Conservation (phyloP, 2,113 vertebrate genomes). For the Odocoileus hemionus region DNA sequence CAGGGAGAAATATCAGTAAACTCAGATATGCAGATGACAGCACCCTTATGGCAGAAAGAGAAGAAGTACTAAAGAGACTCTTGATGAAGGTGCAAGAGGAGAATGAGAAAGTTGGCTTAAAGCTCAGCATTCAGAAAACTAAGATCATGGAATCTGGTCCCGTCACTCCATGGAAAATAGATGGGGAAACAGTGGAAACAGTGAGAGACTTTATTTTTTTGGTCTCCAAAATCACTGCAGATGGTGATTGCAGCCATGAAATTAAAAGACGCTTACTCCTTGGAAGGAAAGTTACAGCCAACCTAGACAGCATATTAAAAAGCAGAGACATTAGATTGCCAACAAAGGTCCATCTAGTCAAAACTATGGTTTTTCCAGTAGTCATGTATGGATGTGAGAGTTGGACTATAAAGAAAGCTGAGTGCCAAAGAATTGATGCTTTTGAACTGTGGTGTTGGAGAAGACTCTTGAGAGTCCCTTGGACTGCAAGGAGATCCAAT, state of each 20-base stretch:
- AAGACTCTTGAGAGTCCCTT: background rate
- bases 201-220: background rate
- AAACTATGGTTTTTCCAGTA: background rate
- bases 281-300: background rate
- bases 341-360: background rate
- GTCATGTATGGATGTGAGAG: background rate
- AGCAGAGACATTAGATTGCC: background rate
- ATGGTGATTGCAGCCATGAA: background rate
- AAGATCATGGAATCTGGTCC: background rate
- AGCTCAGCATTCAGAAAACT: background rate
- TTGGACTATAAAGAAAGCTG: background rate
- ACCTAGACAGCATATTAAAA: background rate
- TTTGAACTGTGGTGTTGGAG: background rate
- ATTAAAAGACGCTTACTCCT: background rate
- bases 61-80: background rate
- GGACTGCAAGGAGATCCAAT: background rate
- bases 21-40: background rate
- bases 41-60: background rate
- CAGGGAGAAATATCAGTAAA: background rate
- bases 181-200: background rate
- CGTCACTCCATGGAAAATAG: background rate
- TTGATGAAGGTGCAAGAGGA: background rate
- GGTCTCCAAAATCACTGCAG: background rate
- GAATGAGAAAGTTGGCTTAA: background rate
- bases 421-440: accelerated